Percentiles rank a stretch among this genome's conserved stretches.
Conservation (phyloP, 1,140 invertebrate species). For the Triops cancriformis region DNA sequence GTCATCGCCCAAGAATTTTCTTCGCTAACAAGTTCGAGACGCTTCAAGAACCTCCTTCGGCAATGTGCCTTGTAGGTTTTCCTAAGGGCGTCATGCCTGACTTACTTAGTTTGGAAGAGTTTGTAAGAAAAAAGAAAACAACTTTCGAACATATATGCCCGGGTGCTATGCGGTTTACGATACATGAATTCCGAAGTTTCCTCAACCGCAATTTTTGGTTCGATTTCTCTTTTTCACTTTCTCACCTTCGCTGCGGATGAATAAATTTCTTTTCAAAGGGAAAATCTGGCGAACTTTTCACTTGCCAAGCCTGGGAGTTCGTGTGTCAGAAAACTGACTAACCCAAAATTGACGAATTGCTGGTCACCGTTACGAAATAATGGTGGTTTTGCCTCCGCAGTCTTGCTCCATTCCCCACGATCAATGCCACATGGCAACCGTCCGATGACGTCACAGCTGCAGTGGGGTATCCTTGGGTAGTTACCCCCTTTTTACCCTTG, state of each 20-base stretch:
- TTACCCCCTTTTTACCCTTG: background rate
- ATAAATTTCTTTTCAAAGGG: background rate
- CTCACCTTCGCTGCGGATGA: background rate
- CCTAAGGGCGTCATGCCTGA: slow-evolving; percentile 8
- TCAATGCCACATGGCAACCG: slow-evolving; percentile 8
- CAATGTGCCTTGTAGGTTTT: background rate
- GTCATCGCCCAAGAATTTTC: slow-evolving; percentile 9
- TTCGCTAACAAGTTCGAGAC: background rate
- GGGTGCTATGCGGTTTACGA: background rate
- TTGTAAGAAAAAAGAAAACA: background rate
- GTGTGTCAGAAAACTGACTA: background rate
- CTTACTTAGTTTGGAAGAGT: background rate
- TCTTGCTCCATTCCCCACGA: slow-evolving; percentile 4
- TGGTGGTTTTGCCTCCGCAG: background rate
- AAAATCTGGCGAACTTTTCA: background rate
- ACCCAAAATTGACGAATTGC: background rate
- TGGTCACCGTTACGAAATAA: background rate
- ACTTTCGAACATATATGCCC: background rate
- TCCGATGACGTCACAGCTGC: background rate
- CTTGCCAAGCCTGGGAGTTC: background rate
- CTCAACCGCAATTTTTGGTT: background rate
- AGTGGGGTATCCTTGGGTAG: background rate
- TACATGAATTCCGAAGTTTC: background rate
- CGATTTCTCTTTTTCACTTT: slow-evolving; percentile 9
- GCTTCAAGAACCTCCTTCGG: background rate